phyloP scores from a whole-genome alignment of 2,113 vertebrate genomes.

The Xiphophorus couchianus region DNA sequence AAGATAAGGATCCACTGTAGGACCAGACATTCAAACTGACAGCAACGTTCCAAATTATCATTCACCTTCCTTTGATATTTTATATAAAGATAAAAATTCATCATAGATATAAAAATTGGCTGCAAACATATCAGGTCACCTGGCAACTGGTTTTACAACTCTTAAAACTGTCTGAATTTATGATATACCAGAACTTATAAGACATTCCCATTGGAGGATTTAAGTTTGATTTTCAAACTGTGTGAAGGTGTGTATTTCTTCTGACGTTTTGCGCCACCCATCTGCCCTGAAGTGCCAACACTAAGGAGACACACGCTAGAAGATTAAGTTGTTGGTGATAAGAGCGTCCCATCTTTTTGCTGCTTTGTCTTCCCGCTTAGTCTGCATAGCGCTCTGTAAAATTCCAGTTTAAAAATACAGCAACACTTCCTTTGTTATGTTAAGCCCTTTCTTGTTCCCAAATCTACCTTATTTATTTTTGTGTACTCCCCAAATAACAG shows the following conservation, averaged over 20 bases:
- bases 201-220: neutral
- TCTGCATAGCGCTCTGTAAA: slow-evolving; percentile 46
- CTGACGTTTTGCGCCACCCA: slow-evolving; percentile 11
- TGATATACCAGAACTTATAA: too few species aligned
- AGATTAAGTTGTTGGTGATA: slow-evolving; percentile 53
- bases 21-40: too few species aligned
- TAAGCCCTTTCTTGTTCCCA: slow-evolving; percentile 66
- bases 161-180: too few species aligned
- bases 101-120: too few species aligned
- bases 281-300: slow-evolving; percentile 9
- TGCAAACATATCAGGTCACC: too few species aligned
- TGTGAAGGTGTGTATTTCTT: neutral
- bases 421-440: slow-evolving; percentile 67
- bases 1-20: too few species aligned
- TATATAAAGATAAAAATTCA: too few species aligned
- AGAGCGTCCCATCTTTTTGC: slow-evolving; percentile 37
- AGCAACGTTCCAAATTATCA: too few species aligned
- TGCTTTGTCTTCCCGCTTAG: slow-evolving; percentile 18
- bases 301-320: slow-evolving; percentile 27
- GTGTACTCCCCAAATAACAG: slow-evolving; percentile 73
- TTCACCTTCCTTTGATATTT: too few species aligned
- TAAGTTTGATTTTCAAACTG: neutral
- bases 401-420: slow-evolving; percentile 64
- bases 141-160: too few species aligned
- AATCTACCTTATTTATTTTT: slow-evolving; percentile 72